phyloP scores from a whole-genome alignment of 2,888 invertebrate genomes.

The Graphium colonna region DNA sequence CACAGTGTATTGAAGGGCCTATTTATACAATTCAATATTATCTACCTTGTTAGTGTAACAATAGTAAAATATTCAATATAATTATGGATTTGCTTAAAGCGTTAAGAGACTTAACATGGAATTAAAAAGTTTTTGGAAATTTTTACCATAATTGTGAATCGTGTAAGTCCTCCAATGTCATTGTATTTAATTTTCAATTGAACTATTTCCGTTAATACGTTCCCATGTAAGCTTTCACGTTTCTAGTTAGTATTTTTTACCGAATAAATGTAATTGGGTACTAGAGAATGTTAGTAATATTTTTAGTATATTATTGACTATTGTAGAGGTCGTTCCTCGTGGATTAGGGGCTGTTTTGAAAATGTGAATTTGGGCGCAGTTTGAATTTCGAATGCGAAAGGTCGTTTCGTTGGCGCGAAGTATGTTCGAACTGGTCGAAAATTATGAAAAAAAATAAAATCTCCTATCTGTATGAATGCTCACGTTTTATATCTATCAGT shows the following conservation, averaged over 20 bases:
- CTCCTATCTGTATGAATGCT: constrained; percentile 75
- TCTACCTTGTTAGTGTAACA: constrained; percentile 8
- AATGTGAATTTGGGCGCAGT: constrained; percentile 11
- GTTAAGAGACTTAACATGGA: constrained; percentile 48
- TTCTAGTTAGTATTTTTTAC: constrained; percentile 41
- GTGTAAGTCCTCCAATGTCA: constrained; percentile 21
- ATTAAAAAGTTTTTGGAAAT: constrained; percentile 38
- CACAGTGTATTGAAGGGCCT: constrained; percentile 30
- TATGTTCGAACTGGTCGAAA: constrained; percentile 35
- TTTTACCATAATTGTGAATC: constrained; percentile 32
- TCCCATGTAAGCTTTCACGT: constrained; percentile 18
- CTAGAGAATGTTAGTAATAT: constrained; percentile 43
- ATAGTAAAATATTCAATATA: constrained; percentile 32
- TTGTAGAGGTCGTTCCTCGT: constrained; percentile 26
- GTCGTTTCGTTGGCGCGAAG: not conserved
- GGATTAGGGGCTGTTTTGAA: constrained; percentile 12
- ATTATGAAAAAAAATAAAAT: constrained; percentile 36
- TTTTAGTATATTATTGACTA: constrained; percentile 35
- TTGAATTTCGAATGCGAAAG: constrained; percentile 25
- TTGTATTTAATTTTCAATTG: constrained; percentile 12
- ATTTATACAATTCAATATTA: constrained; percentile 19
- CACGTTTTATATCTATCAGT: constrained; percentile 72
- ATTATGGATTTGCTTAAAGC: constrained; percentile 60
- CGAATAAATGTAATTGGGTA: constrained; percentile 47
- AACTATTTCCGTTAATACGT: not conserved